A percentile compares a stretch with the other conserved stretches of the same genome.
Evolutionary conservation across 2,888 invertebrate genomes (phyloP).

Genomic region (Philereme transversata): DNA sequence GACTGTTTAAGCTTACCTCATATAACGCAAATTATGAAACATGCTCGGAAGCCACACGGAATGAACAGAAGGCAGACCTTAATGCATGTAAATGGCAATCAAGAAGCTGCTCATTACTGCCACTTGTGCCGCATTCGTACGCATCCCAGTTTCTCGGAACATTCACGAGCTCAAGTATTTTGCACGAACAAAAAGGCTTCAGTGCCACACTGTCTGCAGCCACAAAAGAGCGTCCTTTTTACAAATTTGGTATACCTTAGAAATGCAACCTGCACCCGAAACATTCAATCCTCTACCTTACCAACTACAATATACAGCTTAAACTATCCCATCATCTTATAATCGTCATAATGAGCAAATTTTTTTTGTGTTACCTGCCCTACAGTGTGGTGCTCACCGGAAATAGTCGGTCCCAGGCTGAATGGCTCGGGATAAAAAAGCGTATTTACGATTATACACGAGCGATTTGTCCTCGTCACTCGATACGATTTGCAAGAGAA

Average conservation of each 20-base stretch:
- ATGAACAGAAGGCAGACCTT: constrained; percentile 27
- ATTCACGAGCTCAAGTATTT: constrained; percentile 62
- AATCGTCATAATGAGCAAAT: constrained; percentile 61
- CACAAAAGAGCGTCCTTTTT: constrained; percentile 74
- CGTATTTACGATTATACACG: constrained; percentile 80
- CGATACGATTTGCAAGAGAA: constrained; percentile 67
- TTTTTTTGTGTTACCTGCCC: constrained; percentile 63
- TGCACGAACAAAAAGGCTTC: constrained; percentile 71
- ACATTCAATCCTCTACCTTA: constrained; percentile 54
- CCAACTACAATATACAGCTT: constrained; percentile 42
- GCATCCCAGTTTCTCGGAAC: constrained; percentile 69
- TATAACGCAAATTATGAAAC: constrained; percentile 9
- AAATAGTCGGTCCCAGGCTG: constrained; percentile 66
- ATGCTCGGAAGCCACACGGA: constrained; percentile 7
- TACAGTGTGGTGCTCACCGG: constrained; percentile 77
- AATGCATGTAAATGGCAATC: constrained; percentile 41
- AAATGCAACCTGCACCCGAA: constrained; percentile 61
- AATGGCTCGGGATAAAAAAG: constrained; percentile 69
- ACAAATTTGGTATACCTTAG: constrained; percentile 70
- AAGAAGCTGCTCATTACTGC: constrained; percentile 37
- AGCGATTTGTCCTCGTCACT: constrained; percentile 77
- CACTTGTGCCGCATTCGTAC: constrained; percentile 34
- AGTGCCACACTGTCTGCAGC: constrained; percentile 80
- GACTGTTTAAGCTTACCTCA: background rate
- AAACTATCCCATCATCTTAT: constrained; percentile 45